Evolutionary conservation across 2,113 vertebrate species (phyloP).

Genomic region (Macquaria australasica): DNA sequence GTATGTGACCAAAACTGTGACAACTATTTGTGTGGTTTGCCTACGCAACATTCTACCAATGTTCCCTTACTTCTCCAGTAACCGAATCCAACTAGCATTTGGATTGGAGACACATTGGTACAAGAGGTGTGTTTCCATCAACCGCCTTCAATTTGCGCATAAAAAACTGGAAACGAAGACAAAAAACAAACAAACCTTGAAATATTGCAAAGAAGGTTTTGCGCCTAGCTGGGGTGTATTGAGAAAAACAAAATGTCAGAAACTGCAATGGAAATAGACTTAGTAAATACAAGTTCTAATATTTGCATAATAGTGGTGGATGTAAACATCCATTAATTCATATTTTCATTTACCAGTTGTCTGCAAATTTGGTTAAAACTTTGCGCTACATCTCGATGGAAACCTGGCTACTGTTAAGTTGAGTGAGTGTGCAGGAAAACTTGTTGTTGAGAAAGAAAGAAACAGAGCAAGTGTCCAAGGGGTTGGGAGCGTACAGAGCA

Average conservation of each 20-base stretch:
- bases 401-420: not conserved
- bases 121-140: not conserved
- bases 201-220: not conserved
- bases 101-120: not conserved
- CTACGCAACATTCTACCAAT: not conserved
- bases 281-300: not conserved
- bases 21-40: not conserved
- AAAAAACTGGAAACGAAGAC: not conserved
- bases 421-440: not conserved
- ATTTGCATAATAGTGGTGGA: not conserved
- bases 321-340: not conserved
- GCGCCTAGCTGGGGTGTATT: not conserved
- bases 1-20: not conserved
- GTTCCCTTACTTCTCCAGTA: not conserved
- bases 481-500: not conserved
- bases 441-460: not conserved
- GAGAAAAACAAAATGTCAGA: not conserved
- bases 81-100: too few relatives aligned
- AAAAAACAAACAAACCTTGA: not conserved
- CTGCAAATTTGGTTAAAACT: not conserved
- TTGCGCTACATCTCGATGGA: not conserved
- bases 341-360: not conserved
- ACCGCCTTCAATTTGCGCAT: not conserved
- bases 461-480: not conserved
- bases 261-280: not conserved